These are phyloP conservation scores for Ostrea edulis DNA, from an alignment of 1,140 invertebrate species.

Conservation along the genomic window DNA sequence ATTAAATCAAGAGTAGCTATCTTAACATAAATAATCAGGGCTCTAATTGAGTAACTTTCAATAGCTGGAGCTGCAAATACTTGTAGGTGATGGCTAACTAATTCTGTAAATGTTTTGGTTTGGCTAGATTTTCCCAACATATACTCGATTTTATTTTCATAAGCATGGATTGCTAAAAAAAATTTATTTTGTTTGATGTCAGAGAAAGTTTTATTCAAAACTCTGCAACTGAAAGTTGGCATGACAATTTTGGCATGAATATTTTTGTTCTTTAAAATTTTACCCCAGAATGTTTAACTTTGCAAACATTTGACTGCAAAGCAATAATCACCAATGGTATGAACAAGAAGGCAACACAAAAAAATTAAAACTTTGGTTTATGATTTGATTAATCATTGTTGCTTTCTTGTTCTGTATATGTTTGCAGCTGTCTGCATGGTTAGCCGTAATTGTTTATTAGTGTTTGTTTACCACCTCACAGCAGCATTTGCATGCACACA, in stretches of 20 bases:
- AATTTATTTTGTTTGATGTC: not conserved
- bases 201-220: not conserved
- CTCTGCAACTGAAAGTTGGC: not conserved
- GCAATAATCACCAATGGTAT: not conserved
- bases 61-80: conserved; percentile 8
- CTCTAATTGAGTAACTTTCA: not conserved
- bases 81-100: conserved; percentile 13
- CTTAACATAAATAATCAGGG: not conserved
- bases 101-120: not conserved
- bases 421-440: conserved; percentile 8
- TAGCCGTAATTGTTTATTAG: conserved; percentile 23
- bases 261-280: not conserved
- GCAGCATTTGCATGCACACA: conserved; percentile 44
- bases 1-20: not conserved
- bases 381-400: not conserved
- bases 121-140: not conserved
- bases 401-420: conserved; percentile 6
- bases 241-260: conserved; percentile 17
- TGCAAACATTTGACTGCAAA: not conserved
- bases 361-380: not conserved
- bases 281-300: not conserved
- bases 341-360: not conserved
- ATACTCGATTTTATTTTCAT: not conserved
- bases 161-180: not conserved
- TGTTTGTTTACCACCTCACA: conserved; percentile 40